Percentiles rank a stretch among this genome's conserved stretches.
Evolutionary conservation across 2,113 vertebrate genomes (phyloP).

Genomic region (Pipa parva): DNA sequence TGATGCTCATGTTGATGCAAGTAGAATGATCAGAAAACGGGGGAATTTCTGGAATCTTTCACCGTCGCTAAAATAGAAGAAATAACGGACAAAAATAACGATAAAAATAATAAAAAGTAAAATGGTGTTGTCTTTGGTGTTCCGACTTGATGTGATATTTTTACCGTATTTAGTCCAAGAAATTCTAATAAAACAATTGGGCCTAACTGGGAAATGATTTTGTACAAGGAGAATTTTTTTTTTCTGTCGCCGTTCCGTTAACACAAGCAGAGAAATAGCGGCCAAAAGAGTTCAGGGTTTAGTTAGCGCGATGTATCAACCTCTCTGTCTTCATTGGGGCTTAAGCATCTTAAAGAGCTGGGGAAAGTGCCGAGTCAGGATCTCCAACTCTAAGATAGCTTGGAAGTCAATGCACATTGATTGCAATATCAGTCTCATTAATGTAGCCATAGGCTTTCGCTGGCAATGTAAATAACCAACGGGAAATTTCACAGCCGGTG

Average conservation of each 20-base stretch:
- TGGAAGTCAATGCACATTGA: slow-evolving; percentile 39
- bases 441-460: slow-evolving; percentile 34
- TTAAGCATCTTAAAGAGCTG: slow-evolving; percentile 38
- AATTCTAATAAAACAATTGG: too few relatives aligned
- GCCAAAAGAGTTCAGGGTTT: slow-evolving; percentile 19
- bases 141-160: too few relatives aligned
- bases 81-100: too few relatives aligned
- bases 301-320: slow-evolving; percentile 28
- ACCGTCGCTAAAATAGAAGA: too few relatives aligned
- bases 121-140: too few relatives aligned
- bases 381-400: slow-evolving; percentile 36
- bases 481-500: slow-evolving; percentile 27
- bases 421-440: slow-evolving; percentile 43
- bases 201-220: too few relatives aligned
- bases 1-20: too few relatives aligned
- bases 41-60: too few relatives aligned
- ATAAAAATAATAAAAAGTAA: too few relatives aligned
- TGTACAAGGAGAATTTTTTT: too few relatives aligned
- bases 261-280: background rate
- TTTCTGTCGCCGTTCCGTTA: slow-evolving; percentile 1
- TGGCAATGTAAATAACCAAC: slow-evolving; percentile 42
- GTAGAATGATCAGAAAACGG: too few relatives aligned
- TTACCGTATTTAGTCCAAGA: too few relatives aligned
- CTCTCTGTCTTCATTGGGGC: slow-evolving; percentile 32
- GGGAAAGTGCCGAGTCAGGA: slow-evolving; percentile 35